phyloP scores from a whole-genome alignment of 1,140 invertebrate species.

The Lepeophtheirus salmonis region DNA sequence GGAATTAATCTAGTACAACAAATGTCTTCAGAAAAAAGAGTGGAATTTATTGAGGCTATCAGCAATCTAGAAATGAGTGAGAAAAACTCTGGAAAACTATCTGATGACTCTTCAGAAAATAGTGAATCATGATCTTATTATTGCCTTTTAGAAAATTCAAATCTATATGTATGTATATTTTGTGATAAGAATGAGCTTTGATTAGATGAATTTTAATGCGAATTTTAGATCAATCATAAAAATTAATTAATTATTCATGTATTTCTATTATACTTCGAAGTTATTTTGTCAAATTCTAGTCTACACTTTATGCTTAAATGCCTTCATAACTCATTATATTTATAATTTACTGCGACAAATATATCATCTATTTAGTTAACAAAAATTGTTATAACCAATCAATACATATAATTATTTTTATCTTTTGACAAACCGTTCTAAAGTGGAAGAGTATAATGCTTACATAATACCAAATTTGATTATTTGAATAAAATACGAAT shows the following conservation, averaged over 20 bases:
- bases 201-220: neutral
- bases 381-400: too few species aligned
- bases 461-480: too few species aligned
- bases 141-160: neutral
- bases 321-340: neutral
- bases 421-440: too few species aligned
- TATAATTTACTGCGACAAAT: neutral
- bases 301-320: neutral
- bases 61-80: neutral
- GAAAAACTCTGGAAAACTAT: neutral
- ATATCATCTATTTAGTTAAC: neutral
- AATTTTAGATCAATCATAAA: too few species aligned
- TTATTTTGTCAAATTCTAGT: neutral
- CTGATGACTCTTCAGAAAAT: constrained; percentile 9
- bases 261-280: neutral
- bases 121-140: neutral
- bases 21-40: constrained; percentile 4
- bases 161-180: neutral
- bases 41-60: constrained; percentile 9
- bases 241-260: neutral
- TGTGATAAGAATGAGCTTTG: neutral
- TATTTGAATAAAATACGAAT: too few species aligned
- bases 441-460: too few species aligned
- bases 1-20: constrained; percentile 9
- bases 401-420: too few species aligned